Base-by-base conservation (phyloP, 2,797 vertebrate species). In the Peromyscus aztecus region DNA sequence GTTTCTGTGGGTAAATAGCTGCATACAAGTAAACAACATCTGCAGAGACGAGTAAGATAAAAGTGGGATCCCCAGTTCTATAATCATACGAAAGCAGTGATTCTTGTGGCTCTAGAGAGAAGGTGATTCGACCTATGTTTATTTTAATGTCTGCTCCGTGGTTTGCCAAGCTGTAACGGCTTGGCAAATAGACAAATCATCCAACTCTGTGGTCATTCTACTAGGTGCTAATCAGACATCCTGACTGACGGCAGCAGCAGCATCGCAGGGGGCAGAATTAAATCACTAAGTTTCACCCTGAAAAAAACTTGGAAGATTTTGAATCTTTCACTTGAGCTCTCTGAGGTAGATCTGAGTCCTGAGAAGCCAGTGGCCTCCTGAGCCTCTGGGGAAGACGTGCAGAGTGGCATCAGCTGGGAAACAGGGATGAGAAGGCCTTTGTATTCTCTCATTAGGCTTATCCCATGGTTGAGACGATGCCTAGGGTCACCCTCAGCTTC, bases 31-130 rank as follows among this genome's bases (percentile, higher is more conserved):
- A 13, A 90, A n/a, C 61, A 55, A 23, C 29, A 75, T 71, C 90
- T 90, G 57, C 55, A 40, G 57, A 96, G 63, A 90, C 49, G 13
- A 19, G 2, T 17, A 29, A 49, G 19, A 52, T 63, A 24, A 29
- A 69, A 87, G 43, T 82, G 40, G 23, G 43, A 27, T 19, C 57
- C 17, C 59, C 43, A 63, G 73, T 71, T 86, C 93, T 77, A 10
- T 34, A 89, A 81, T 34, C 61, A 71, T 40, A 57, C 82, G 81
- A 52, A 81, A 65, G 55, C 55, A 43, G 52, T 31, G 57, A 73
- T 81, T 78, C 87, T 86, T 77, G 46, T 40, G 31, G 57, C 57
- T 83, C 90, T 94, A 78, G 49, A 57, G 76, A 95, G 91, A 96
- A 92, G 91, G 63, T 85, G 14, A 75, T 46, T 75, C 75, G 52